Evolutionary conservation across 1,140 invertebrate genomes (phyloP).

Genomic region (Bombus polaris): DNA sequence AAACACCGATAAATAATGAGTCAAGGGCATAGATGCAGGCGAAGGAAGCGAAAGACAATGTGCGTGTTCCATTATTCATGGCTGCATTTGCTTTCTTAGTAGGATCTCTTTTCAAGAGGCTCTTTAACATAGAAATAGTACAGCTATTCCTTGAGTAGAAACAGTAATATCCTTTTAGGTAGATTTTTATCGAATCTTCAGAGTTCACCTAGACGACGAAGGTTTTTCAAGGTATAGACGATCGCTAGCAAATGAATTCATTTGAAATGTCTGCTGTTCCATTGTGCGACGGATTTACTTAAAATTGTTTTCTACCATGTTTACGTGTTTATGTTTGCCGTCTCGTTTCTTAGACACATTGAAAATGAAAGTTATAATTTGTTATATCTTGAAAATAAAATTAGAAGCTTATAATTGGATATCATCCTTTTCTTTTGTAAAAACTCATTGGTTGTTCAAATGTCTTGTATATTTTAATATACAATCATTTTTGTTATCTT

Average conservation of each 20-base stretch:
- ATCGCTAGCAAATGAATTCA: neutral
- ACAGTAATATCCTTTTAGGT: constrained; percentile 45
- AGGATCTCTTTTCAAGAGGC: constrained; percentile 30
- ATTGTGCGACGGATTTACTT: too few species aligned
- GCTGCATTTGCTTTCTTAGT: constrained; percentile 29
- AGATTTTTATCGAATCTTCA: constrained; percentile 28
- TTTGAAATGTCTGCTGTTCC: neutral
- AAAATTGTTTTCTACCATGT: too few species aligned
- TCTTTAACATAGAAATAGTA: constrained; percentile 43
- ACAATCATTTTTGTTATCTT: too few species aligned
- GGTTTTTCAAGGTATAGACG: too few species aligned
- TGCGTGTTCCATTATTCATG: constrained; percentile 45
- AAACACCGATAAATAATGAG: constrained; percentile 30
- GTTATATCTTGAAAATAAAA: too few species aligned
- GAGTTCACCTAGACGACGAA: neutral
- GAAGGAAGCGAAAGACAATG: constrained; percentile 15
- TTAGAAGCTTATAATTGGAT: too few species aligned
- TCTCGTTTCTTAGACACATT: too few species aligned
- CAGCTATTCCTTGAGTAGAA: constrained; percentile 8
- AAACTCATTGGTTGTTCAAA: too few species aligned
- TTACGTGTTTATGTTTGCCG: too few species aligned
- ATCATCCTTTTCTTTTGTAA: too few species aligned
- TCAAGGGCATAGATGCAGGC: neutral
- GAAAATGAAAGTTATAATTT: too few species aligned
- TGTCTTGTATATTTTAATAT: too few species aligned